Base-by-base conservation (phyloP, 2,797 vertebrate species). In the Limosa lapponica region DNA sequence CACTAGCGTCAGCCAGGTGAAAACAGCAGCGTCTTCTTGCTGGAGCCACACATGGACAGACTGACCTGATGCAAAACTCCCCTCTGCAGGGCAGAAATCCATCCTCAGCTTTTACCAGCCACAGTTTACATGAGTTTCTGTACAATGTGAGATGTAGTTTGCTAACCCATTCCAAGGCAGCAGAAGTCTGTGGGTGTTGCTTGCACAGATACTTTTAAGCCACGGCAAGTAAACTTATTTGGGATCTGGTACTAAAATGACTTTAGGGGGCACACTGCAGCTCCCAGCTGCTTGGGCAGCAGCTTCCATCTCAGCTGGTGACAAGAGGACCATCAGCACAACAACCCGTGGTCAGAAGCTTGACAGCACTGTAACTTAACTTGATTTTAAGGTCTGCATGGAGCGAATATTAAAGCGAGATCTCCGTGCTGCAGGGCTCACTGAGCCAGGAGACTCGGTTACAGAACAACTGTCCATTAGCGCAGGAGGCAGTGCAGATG, bases 401-500 rank as follows among this genome's bases (percentile, higher is more conserved):
- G 72, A 87, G 30, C 0, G 9, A 93, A 71, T 54, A 62, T 64
- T 46, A 64, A 70, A 10, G 37, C 3, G 19, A 87, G 85, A 74
- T 89, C 73, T 95, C 77, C 18, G 0, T 1, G 92, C 88, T 90
- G 94, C 90, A 89, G 90, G 93, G 93, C 93, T 91, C 58, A 30
- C 46, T 54, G 91, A 67, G 73, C 37, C 1, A 2, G 7, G 87
- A 91, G 89, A 37, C 78, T 95, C 1, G 2, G 51, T 87, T 89
- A 69, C 93, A 89, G 81, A 82, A 75, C 86, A 16, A 57, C 48
- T 8, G 67, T 89, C 95, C 91, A 94, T 95, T 95, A 95, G 90
- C 2, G 23, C 91, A 80, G 90, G 94, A 95, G 93, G 95, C 93
- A 90, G 88, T 4, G 48, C 91, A 89, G 96, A 96, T 95, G 74